Percentiles rank a stretch among this genome's conserved stretches.
Evolutionary conservation across 2,888 invertebrate genomes (phyloP).

Genomic region (Heliconius erato): DNA sequence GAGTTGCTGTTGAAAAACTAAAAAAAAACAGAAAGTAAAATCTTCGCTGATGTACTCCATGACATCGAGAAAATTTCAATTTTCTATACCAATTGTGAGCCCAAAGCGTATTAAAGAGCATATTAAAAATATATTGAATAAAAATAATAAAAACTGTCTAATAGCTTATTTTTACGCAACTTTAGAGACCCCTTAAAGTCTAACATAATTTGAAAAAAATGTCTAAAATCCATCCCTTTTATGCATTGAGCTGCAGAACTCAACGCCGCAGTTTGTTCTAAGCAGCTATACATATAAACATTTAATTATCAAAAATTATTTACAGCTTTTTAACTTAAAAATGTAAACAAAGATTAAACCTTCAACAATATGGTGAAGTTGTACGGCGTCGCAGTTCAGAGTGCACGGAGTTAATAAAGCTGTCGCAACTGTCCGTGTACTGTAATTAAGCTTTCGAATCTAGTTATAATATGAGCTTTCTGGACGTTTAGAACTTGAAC

Average conservation of each 20-base stretch:
- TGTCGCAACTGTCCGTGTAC: neutral
- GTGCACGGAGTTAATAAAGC: slow-evolving; percentile 13
- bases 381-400: neutral
- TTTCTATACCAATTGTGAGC: no score
- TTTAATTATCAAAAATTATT: neutral
- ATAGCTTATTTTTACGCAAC: no score
- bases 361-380: neutral
- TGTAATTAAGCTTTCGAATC: slow-evolving; percentile 11
- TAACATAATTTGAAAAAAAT: no score
- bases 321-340: neutral
- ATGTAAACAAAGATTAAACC: neutral
- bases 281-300: neutral
- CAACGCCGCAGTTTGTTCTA: neutral
- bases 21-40: no score
- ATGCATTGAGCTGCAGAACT: neutral
- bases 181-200: no score
- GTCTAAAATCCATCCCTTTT: no score
- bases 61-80: no score
- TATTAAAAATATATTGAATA: no score
- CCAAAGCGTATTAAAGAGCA: no score
- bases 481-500: neutral
- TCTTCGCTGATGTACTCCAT: no score
- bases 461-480: neutral
- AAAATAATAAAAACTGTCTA: no score
- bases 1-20: no score